Conservation (phyloP, 2,888 invertebrate genomes). For the Zaprionus bogoriensis region DNA sequence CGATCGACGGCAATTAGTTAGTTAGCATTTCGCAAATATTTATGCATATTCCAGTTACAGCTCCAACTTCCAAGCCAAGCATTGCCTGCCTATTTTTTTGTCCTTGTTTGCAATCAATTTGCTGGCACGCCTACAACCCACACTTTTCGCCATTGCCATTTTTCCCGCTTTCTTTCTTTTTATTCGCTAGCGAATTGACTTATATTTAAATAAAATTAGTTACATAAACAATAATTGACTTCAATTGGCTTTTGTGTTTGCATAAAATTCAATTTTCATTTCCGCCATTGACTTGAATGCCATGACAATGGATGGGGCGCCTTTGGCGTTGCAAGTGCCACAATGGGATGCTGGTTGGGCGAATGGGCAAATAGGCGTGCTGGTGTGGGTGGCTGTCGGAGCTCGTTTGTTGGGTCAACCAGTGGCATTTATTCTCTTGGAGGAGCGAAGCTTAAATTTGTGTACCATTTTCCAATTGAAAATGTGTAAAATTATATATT, state of each 20-base stretch:
- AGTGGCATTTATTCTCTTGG: constrained; percentile 2
- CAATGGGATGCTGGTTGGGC: background rate
- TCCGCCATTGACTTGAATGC: constrained; percentile 53
- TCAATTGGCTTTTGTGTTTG: constrained; percentile 77
- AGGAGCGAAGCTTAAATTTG: too few species aligned
- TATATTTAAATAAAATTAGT: constrained; percentile 77
- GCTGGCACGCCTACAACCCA: too few species aligned
- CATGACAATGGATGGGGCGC: constrained; percentile 40
- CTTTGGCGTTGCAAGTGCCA: background rate
- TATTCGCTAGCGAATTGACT: constrained; percentile 47
- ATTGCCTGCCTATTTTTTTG: background rate
- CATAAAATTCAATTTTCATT: constrained; percentile 73
- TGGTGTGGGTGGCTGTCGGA: constrained; percentile 9
- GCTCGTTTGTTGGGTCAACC: constrained; percentile 30
- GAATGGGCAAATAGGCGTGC: too few species aligned
- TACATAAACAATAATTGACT: constrained; percentile 78
- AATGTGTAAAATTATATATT: too few species aligned
- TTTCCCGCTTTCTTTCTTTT: constrained; percentile 6
- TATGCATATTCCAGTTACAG: constrained; percentile 30
- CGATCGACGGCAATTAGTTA: constrained; percentile 30
- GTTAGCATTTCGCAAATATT: constrained; percentile 40
- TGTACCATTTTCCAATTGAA: too few species aligned
- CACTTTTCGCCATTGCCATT: background rate
- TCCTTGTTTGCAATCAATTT: constrained; percentile 31
- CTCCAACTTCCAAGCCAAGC: background rate